phyloP scores from a whole-genome alignment of 1,140 invertebrate genomes.

The Apis cerana region DNA sequence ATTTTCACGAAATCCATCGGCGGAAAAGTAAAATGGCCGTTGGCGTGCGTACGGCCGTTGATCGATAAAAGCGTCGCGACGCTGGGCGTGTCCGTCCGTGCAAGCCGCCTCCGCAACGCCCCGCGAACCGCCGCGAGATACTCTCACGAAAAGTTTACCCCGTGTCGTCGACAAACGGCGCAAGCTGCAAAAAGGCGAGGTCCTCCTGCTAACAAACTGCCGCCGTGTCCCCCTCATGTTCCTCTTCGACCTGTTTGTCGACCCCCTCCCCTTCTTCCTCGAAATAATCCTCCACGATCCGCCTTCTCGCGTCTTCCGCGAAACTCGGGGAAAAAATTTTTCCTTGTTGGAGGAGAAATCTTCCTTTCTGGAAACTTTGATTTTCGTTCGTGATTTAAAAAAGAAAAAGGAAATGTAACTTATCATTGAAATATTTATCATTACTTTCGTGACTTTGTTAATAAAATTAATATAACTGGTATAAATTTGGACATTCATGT shows the following conservation, averaged over 20 bases:
- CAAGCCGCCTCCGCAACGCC: slow-evolving; percentile 68
- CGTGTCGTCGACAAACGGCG: slow-evolving; percentile 44
- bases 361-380: too few relatives aligned
- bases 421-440: too few relatives aligned
- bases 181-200: slow-evolving; percentile 38
- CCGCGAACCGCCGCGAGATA: slow-evolving; percentile 60
- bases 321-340: slow-evolving; percentile 6
- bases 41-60: slow-evolving; percentile 65
- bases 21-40: slow-evolving; percentile 75
- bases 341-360: slow-evolving; percentile 1
- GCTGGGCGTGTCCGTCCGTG: slow-evolving; percentile 74
- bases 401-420: too few relatives aligned
- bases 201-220: slow-evolving; percentile 41
- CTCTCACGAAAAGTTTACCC: slow-evolving; percentile 58
- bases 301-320: background rate
- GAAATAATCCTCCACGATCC: slow-evolving; percentile 2
- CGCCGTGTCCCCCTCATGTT: background rate
- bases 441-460: too few relatives aligned
- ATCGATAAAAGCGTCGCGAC: slow-evolving; percentile 78
- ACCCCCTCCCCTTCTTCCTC: background rate
- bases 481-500: too few relatives aligned
- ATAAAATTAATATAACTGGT: too few relatives aligned
- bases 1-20: slow-evolving; percentile 46
- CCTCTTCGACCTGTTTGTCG: background rate
- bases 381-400: too few relatives aligned